phyloP scores from a whole-genome alignment of 2,888 invertebrate species.

The Tupiocoris notatus region DNA sequence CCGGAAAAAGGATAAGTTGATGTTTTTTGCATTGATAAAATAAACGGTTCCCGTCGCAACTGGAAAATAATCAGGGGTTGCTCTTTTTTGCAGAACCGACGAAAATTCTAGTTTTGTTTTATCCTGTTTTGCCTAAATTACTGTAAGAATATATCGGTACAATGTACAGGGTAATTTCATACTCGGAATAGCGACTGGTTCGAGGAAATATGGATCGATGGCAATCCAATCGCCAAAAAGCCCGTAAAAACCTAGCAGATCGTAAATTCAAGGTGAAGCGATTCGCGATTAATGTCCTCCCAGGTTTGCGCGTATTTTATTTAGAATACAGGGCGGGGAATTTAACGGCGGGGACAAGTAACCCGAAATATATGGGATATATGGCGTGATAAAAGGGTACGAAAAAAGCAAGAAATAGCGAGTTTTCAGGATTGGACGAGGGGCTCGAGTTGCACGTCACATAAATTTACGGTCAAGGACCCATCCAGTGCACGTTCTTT shows the following conservation, averaged over 20 bases:
- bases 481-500: background rate
- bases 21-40: too few relatives aligned
- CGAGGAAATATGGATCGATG: background rate
- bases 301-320: background rate
- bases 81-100: too few relatives aligned
- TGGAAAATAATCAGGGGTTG: too few relatives aligned
- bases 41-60: too few relatives aligned
- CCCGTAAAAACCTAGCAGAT: background rate
- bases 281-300: background rate
- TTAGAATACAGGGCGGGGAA: background rate
- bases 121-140: too few relatives aligned
- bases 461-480: background rate
- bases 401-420: background rate
- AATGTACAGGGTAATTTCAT: too few relatives aligned
- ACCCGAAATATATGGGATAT: background rate
- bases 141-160: too few relatives aligned
- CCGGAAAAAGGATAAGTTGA: too few relatives aligned
- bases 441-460: background rate
- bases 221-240: background rate
- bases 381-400: background rate
- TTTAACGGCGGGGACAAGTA: background rate
- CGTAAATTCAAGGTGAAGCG: background rate
- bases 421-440: background rate
- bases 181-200: too few relatives aligned
- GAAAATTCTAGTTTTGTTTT: too few relatives aligned